Evolutionary conservation across 2,797 vertebrate species (phyloP).

Genomic region (Nothura maculosa): DNA sequence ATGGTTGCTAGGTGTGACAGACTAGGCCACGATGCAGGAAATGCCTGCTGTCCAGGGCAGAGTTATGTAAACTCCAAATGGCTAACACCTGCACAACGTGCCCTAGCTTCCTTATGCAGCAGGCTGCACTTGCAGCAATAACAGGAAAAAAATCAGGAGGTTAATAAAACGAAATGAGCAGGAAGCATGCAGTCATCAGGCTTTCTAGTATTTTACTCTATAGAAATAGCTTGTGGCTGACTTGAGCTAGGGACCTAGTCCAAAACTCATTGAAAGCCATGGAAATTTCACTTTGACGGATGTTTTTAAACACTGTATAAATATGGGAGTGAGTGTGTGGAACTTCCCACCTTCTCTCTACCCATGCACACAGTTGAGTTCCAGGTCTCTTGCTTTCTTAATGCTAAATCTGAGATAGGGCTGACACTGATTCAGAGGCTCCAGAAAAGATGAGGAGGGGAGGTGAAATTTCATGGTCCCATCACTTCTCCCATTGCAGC

Average conservation of each 20-base stretch:
- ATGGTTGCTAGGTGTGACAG: not conserved
- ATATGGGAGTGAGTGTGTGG: not conserved
- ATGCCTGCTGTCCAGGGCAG: not conserved
- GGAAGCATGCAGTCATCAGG: conserved; percentile 42
- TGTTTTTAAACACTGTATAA: not conserved
- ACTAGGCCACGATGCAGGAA: conserved; percentile 6
- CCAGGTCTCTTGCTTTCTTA: not conserved
- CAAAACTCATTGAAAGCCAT: conserved; percentile 51
- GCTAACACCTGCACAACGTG: not conserved
- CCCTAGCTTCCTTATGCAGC: not conserved
- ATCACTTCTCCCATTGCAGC: not conserved
- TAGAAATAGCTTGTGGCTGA: conserved; percentile 26
- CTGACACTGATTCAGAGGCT: not conserved
- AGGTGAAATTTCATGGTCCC: not conserved
- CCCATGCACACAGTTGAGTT: not conserved
- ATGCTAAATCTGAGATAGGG: not conserved
- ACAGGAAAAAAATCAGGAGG: conserved; percentile 68
- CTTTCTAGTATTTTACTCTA: conserved; percentile 60
- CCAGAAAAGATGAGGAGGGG: not conserved
- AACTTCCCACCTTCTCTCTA: not conserved
- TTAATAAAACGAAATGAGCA: conserved; percentile 52
- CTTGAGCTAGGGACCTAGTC: conserved; percentile 42
- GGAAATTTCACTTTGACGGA: conserved; percentile 20
- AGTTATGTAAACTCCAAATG: not conserved
- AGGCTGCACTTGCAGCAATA: not conserved